Evolutionary conservation across 2,888 invertebrate species (phyloP), one percentile per base, ranked within the genome.

Genomic region (Bedellia somnulentella): DNA sequence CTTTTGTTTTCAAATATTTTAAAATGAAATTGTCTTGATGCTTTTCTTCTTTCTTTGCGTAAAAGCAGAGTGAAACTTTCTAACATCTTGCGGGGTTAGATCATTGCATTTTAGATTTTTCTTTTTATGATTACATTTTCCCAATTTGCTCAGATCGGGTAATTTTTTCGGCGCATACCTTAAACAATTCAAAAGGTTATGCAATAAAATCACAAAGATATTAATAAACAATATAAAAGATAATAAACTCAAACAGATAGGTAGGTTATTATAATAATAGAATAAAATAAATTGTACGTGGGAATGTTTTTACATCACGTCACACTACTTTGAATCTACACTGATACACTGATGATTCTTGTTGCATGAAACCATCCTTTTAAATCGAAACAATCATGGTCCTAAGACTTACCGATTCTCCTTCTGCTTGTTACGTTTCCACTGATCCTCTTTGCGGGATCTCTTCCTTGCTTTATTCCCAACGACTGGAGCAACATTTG

Each of bases 1-100:
- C 27, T 26, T 29, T 28, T 18, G 29, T 25, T 35, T 38, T 39
- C 16, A 39, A 30, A 16, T 31, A 38, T 38, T 40, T 40, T 24
- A 42, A 35, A 17, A 40, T 42, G 24, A 39, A 42, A 32, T 37
- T 37, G 28, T 40, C 42, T 37, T 39, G 38, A 30, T 38, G 25
- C 15, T 16, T 30, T 36, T 41, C 39, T 24, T 38, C 34, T 23
- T 32, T 31, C 17, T 35, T 38, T 2, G 33, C 34, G 31, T 22
- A 36, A 32, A 36, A 24, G 31, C 30, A 15, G 31, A 23, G 26
- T 36, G 34, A 34, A 38, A 38, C 33, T 32, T 36, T 32, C 34
- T 35, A 13, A 36, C 35, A 30, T 38, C 36, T 34, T 29, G 29
- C 5, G 15, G 23, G 15, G 15, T 14, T 23, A 32, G 17, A 16